Conservation (phyloP, 35 echinoderm and acorn worm genomes). For the Hemicentrotus pulcherrimus region DNA sequence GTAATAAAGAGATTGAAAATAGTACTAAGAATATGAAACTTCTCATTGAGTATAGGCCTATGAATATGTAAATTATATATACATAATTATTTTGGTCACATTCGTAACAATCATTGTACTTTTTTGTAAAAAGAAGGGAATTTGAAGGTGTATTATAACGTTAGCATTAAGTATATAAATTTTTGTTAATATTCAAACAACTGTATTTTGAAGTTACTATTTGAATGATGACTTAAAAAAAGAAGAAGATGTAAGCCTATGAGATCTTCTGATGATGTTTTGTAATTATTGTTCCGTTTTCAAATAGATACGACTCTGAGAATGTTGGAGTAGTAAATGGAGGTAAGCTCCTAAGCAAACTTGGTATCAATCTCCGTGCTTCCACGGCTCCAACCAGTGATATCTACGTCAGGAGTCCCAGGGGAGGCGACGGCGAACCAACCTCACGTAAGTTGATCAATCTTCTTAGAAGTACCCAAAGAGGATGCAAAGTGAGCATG, state of each 20-base stretch:
- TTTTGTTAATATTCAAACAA: too few species aligned
- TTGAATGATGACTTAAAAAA: too few species aligned
- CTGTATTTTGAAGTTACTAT: too few species aligned
- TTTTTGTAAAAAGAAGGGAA: too few species aligned
- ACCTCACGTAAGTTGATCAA: constrained; percentile 71
- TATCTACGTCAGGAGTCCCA: constrained; percentile 26
- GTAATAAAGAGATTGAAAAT: too few species aligned
- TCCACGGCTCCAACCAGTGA: constrained; percentile 42
- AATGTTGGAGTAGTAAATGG: constrained; percentile 87
- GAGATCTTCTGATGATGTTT: neutral
- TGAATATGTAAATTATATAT: too few species aligned
- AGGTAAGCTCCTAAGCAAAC: constrained; percentile 77
- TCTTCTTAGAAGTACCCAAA: neutral
- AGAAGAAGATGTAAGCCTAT: neutral
- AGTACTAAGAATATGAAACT: too few species aligned
- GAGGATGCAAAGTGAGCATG: neutral
- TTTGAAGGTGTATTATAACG: too few species aligned
- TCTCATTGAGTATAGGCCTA: too few species aligned
- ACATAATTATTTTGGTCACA: too few species aligned
- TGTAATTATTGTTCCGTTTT: neutral
- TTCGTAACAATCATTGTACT: too few species aligned
- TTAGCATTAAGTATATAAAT: too few species aligned
- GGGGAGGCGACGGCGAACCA: constrained; percentile 20
- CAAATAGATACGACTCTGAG: constrained; percentile 83
- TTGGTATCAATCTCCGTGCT: constrained; percentile 84